Conservation (phyloP, 2,888 invertebrate species). For the Meteorus colon region DNA sequence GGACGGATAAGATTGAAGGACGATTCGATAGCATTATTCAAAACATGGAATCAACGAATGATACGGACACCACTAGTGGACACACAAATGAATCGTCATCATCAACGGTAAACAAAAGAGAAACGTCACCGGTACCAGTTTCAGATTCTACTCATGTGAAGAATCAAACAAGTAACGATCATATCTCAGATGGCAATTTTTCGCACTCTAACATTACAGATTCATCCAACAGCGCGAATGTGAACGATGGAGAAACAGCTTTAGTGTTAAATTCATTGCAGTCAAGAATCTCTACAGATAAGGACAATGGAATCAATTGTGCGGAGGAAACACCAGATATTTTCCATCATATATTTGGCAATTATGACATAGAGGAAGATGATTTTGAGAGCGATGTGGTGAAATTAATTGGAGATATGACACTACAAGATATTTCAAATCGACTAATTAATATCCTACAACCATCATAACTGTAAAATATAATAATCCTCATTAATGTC, state of each 20-base stretch:
- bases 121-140: slow-evolving; percentile 25
- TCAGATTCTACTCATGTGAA: slow-evolving; percentile 23
- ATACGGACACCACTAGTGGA: not conserved
- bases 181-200: slow-evolving; percentile 18
- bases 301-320: not conserved
- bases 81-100: not conserved
- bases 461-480: slow-evolving; percentile 17
- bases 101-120: slow-evolving; percentile 19
- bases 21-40: not conserved
- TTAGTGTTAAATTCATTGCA: slow-evolving; percentile 2
- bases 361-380: not conserved
- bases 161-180: slow-evolving; percentile 15
- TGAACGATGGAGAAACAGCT: slow-evolving; percentile 13
- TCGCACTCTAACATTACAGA: slow-evolving; percentile 33
- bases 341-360: slow-evolving; percentile 8
- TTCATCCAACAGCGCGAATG: not conserved
- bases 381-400: not conserved
- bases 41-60: not conserved
- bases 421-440: slow-evolving; percentile 35
- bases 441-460: slow-evolving; percentile 40
- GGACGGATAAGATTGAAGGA: not conserved
- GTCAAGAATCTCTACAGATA: not conserved
- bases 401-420: slow-evolving; percentile 30
- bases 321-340: not conserved
- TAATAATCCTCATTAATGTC: not conserved